phyloP scores from a whole-genome alignment of 1,140 invertebrate genomes.

The Epicauta chinensis region DNA sequence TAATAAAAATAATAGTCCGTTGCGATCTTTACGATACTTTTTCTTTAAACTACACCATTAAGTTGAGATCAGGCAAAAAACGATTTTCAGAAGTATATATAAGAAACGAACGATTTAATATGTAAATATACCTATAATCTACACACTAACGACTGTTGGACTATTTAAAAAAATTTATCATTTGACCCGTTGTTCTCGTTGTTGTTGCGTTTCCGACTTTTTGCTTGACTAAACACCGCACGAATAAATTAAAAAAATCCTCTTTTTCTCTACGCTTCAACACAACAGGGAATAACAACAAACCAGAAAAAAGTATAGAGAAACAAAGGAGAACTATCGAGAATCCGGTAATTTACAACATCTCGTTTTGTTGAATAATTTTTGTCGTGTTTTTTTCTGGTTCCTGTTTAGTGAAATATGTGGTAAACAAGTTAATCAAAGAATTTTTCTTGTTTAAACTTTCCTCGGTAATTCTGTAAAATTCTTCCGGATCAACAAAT shows the following conservation, averaged over 20 bases:
- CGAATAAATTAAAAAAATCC: slow-evolving; percentile 17
- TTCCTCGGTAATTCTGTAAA: too few relatives aligned
- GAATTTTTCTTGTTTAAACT: not conserved
- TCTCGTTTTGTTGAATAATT: not conserved
- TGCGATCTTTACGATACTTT: too few relatives aligned
- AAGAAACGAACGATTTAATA: slow-evolving; percentile 11
- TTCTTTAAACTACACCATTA: too few relatives aligned
- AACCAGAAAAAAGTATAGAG: not conserved
- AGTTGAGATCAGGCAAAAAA: too few relatives aligned
- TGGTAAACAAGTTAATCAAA: not conserved
- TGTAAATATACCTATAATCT: slow-evolving; percentile 15
- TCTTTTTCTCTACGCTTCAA: not conserved
- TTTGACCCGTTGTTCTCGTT: not conserved
- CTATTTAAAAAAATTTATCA: slow-evolving; percentile 18
- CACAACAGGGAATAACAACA: not conserved
- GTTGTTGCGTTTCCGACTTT: slow-evolving; percentile 6
- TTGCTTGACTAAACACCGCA: slow-evolving; percentile 14
- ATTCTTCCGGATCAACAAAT: too few relatives aligned
- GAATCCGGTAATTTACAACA: slow-evolving; percentile 1
- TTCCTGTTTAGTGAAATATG: not conserved
- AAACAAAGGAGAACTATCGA: slow-evolving; percentile 1
- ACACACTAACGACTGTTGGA: slow-evolving; percentile 13
- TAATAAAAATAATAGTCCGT: slow-evolving; percentile 7
- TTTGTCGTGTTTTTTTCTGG: not conserved
- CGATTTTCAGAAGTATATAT: too few relatives aligned